Conservation (phyloP, 2,888 invertebrate genomes). For the Hetaerina titia region DNA sequence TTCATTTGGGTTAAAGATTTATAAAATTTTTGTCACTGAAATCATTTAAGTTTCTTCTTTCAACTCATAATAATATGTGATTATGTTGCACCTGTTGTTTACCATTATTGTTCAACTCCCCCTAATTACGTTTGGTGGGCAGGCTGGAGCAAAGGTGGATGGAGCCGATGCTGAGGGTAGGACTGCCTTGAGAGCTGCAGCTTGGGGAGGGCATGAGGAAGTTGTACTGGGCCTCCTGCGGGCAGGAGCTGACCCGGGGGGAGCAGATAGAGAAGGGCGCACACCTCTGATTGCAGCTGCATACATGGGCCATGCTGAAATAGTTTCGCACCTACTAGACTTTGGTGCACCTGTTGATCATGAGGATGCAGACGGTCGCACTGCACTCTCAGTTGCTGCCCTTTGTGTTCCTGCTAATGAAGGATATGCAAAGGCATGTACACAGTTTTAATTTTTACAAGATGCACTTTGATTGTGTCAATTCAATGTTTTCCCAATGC, state of each 20-base stretch:
- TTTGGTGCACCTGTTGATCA: constrained; percentile 91
- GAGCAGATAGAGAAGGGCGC: constrained; percentile 92
- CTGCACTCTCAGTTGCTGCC: constrained; percentile 92
- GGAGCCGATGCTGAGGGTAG: constrained; percentile 92
- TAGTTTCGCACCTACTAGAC: constrained; percentile 89
- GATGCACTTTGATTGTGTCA: neutral
- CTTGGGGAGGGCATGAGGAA: constrained; percentile 96
- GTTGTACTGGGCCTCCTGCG: constrained; percentile 86
- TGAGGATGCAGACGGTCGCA: constrained; percentile 92
- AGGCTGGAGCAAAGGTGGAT: constrained; percentile 90
- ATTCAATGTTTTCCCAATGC: neutral
- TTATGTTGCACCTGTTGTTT: no score
- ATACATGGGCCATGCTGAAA: constrained; percentile 97
- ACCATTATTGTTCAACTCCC: no score
- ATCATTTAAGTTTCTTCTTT: no score
- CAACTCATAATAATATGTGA: no score
- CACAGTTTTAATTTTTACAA: neutral
- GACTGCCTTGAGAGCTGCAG: constrained; percentile 93
- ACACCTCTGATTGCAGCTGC: constrained; percentile 97
- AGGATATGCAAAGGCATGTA: constrained; percentile 81
- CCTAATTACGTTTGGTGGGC: constrained; percentile 71
- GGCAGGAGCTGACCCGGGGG: constrained; percentile 88
- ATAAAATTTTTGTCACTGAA: no score
- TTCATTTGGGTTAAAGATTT: neutral
- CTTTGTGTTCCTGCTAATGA: constrained; percentile 90